These are phyloP conservation scores for Lepilemur ruficaudatus DNA, from an alignment of 2,797 vertebrate genomes.

Conservation along the genomic window DNA sequence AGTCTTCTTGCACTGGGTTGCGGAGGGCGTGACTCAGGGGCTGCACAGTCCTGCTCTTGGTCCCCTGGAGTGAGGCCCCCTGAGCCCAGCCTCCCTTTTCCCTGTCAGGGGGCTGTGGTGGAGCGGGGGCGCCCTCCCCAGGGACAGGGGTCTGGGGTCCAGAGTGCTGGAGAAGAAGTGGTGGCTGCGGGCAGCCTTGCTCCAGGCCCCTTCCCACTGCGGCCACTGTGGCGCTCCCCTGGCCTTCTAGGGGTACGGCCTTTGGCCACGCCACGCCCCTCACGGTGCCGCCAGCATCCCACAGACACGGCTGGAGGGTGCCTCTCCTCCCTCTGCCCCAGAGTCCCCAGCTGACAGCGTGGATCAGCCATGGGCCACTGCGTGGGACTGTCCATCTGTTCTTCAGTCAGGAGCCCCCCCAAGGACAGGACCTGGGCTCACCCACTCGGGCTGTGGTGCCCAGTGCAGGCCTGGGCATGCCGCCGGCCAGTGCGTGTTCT, in stretches of 20 bases:
- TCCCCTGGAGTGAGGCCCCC: background rate
- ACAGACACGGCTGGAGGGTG: background rate
- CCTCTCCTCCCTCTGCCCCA: background rate
- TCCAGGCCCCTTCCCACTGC: background rate
- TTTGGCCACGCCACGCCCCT: background rate
- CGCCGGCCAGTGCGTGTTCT: background rate
- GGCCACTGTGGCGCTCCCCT: too few species aligned
- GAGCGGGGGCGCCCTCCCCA: background rate
- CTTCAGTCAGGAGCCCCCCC: background rate
- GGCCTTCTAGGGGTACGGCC: background rate
- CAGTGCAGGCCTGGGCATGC: background rate
- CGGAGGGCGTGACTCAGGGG: background rate
- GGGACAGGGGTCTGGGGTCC: background rate
- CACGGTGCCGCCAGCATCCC: background rate
- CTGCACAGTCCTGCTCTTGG: background rate
- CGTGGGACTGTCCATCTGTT: background rate
- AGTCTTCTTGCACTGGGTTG: constrained; percentile 89
- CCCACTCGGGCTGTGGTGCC: background rate
- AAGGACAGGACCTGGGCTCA: background rate
- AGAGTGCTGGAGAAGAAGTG: background rate
- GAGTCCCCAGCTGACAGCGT: background rate
- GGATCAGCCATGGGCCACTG: background rate
- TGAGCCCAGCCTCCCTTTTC: background rate
- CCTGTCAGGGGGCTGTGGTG: background rate
- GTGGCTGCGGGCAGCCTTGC: background rate